Evolutionary conservation across 1,140 invertebrate species (phyloP), one percentile per base, ranked within the genome.

Genomic region (Pogonomyrmex barbatus): DNA sequence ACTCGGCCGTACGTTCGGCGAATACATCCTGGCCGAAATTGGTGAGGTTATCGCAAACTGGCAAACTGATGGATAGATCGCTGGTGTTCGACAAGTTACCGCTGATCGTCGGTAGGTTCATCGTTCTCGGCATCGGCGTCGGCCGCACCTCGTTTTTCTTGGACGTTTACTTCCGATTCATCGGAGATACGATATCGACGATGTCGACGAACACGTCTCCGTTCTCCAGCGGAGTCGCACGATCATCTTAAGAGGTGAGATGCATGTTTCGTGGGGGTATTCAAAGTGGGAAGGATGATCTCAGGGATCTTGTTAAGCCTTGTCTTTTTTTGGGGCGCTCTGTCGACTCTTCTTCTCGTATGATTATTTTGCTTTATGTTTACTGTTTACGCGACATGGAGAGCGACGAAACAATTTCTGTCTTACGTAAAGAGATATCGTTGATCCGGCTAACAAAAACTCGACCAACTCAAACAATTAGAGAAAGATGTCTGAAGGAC

Each of bases 41-140:
- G 33, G 94, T 95, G 8, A 94, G 92, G 70, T 96, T 96, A 67
- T 88, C 86, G 39, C 86, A 89, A 12, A 12, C 12, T 9, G 33
- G 33, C n/a, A 45, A 73, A 68, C 45, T 8, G 60, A 45, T 2
- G 2, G 33, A 12, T 6, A 62, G 2, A 9, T 12, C 1, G 36
- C n/a, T 30, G 24, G 39, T 4, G 17, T 10, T 60, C 1, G 71
- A 9, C 2, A 12, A 78, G 30, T 6, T 67, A 60, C 33, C 73
- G 86, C 10, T 65, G 47, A 52, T 82, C 77, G 50, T 68, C 58
- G 45, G n/a, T 30, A 4, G 30, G 17, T 70, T 60, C 58, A 52
- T 60, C 12, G 71, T 88, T 50, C 77, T 81, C 65, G 73, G 52
- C 24, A 60, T 85, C 52, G 39, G 12, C 45, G 45, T 36, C 42